Evolutionary conservation across 2,113 vertebrate species (phyloP).

Genomic region (Oncorhynchus nerka): DNA sequence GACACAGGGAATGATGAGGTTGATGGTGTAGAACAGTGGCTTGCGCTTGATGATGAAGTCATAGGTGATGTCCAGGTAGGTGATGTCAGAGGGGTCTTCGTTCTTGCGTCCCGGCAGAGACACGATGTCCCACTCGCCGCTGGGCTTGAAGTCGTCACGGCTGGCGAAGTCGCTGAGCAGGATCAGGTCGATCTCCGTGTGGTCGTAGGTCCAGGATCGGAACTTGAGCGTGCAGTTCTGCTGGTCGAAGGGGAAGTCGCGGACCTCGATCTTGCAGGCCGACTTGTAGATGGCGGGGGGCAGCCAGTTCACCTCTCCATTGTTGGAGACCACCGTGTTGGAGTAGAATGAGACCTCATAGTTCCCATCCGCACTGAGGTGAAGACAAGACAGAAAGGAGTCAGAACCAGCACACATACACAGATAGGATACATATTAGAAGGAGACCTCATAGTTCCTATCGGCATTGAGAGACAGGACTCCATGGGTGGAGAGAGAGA

Average conservation of each 20-base stretch:
- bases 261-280: constrained; percentile 79
- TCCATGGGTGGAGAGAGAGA: no score
- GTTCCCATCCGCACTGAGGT: constrained; percentile 74
- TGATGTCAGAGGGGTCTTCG: constrained; percentile 74
- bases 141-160: constrained; percentile 80
- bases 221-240: constrained; percentile 83
- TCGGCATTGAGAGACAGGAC: no score
- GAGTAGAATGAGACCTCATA: constrained; percentile 82
- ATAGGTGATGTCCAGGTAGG: constrained; percentile 79
- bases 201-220: constrained; percentile 81
- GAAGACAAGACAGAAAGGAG: neutral
- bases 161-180: constrained; percentile 76
- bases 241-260: constrained; percentile 81
- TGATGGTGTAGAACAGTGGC: constrained; percentile 81
- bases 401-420: neutral
- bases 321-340: constrained; percentile 76
- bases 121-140: constrained; percentile 80
- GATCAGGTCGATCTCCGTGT: constrained; percentile 79
- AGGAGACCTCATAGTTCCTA: no score
- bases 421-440: no score
- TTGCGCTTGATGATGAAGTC: constrained; percentile 81
- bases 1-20: constrained; percentile 79
- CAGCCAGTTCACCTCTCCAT: constrained; percentile 77
- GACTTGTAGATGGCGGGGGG: constrained; percentile 82
- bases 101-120: constrained; percentile 79